Base-by-base conservation (phyloP, 2,888 invertebrate genomes). In the Melinopterus prodromus region DNA sequence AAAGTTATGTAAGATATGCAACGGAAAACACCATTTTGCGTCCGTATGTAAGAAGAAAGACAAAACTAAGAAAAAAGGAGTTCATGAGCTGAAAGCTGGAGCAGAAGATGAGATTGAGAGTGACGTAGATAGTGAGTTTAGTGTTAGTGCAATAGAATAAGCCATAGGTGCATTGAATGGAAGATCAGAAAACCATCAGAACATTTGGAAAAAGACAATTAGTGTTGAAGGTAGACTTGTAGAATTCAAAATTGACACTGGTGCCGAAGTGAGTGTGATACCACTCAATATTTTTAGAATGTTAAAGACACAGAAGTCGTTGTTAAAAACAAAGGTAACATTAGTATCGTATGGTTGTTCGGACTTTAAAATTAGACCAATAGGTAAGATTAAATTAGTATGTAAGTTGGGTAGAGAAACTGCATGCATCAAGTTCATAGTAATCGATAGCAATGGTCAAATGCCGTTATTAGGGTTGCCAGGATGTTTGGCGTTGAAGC, bases 1-100 rank as follows among this genome's bases (percentile, higher is more conserved):
- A 5, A 72, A 71, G 5, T 16, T 6, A 16, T 71, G 71, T 6
- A 26, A 16, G 36, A 72, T 35, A 36, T 72, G 72, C 36, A 26
- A 72, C 26, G 72, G 72, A 14, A 26, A 9, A 16, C 26, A 72
- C 16, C 0, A 72, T 72, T 72, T 72, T 72, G 72, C 72, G 2
- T 35, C 14, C 15, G 16, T 72, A 14, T 72, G 72, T n/a, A 72
- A 72, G 72, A 72, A 16, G 72, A 72, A 72, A 4, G 16, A 72
- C 26, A 72, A 72, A 53, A 53, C 5, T 53, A 53, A 53, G 53
- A 53, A 53, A 53, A 53, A 53, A 53, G 53, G 9, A 53, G 53
- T 53, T 53, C 53, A 53, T 53, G 53, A 53, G 53, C 5, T 53
- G 53, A 53, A 53, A 53, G 53, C 53, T 53, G 53, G 12, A 53